Base-by-base conservation (phyloP, 2,113 vertebrate genomes). In the Apteryx mantelli region DNA sequence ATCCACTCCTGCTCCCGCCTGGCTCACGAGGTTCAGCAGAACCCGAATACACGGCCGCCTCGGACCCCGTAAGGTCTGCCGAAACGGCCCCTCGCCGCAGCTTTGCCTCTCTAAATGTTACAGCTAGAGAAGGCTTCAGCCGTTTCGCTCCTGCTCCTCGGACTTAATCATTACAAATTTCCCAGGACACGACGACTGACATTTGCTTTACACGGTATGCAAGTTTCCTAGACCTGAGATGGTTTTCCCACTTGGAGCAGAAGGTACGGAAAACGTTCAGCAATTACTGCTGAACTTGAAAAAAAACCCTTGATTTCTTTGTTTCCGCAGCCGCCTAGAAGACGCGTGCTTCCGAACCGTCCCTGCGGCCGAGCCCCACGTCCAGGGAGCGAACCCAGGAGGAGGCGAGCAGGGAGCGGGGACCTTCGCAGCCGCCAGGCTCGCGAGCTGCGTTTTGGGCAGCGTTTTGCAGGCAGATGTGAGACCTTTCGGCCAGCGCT, bases 401-500 rank as follows among this genome's bases (percentile, higher is more conserved):
- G 6, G 7, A 30, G 5, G 18, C 32, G 86, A 7, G 36, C 36
- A 40, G 26, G 17, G 26, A 28, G 40, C 65, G 19, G 40, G 40
- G 42, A 44, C 38, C 14, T 18, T 40, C 65, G 19, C 65, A 44
- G 44, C 38, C 44, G 44, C 44, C 44, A 16, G 30, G 24, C n/a
- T 85, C 66, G 46, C 34, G 84, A 0, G 0, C 17, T 18, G 24
- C 11, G 3, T 50, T 52, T 55, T 6, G 16, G n/a, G 0, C 1
- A 0, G 44, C 0, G 1, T 40, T 82, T 38, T 1, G 0, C 74
- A 86, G 76, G 21, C 53, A 42, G 84, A 21, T 0, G 0, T 66
- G 71, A 84, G 70, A 79, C 61, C 44, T 78, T 66, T 64, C 0
- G 0, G 69, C 77, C 9, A 0, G 28, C 48, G 69, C 74, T 66